Conservation (phyloP, 1,140 invertebrate species). For the Nixonia krombeini region DNA sequence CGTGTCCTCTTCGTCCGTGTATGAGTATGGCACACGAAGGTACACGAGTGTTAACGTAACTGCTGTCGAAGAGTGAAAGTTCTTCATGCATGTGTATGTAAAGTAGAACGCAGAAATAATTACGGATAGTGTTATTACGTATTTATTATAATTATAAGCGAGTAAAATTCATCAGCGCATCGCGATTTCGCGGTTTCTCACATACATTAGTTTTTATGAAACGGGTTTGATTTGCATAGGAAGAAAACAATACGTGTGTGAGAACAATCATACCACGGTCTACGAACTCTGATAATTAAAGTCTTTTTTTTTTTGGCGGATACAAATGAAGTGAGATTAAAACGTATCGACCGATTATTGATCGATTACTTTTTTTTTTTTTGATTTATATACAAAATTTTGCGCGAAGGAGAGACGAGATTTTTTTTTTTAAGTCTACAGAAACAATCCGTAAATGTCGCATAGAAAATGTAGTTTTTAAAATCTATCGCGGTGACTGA, state of each 20-base stretch:
- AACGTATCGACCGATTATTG: no score
- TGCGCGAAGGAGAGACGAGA: no score
- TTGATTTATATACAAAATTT: no score
- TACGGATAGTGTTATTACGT: constrained; percentile 13
- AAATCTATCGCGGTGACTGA: not conserved
- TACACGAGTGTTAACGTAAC: constrained; percentile 11
- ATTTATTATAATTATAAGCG: constrained; percentile 4
- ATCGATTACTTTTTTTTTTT: no score
- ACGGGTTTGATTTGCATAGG: not conserved
- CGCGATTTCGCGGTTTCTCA: not conserved
- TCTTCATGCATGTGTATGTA: constrained; percentile 9
- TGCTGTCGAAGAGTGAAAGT: constrained; percentile 24
- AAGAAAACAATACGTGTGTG: not conserved
- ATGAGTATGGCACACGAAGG: not conserved
- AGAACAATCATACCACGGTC: no score
- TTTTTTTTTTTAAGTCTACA: no score
- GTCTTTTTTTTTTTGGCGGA: no score
- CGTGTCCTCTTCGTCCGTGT: not conserved
- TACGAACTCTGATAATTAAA: no score
- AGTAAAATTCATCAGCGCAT: not conserved
- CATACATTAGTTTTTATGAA: not conserved
- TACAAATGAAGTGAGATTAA: no score
- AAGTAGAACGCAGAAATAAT: constrained; percentile 18
- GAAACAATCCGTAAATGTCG: no score
- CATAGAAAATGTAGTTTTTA: not conserved